phyloP scores from a whole-genome alignment of 2,888 invertebrate species.

The Cerceris ruficornis region DNA sequence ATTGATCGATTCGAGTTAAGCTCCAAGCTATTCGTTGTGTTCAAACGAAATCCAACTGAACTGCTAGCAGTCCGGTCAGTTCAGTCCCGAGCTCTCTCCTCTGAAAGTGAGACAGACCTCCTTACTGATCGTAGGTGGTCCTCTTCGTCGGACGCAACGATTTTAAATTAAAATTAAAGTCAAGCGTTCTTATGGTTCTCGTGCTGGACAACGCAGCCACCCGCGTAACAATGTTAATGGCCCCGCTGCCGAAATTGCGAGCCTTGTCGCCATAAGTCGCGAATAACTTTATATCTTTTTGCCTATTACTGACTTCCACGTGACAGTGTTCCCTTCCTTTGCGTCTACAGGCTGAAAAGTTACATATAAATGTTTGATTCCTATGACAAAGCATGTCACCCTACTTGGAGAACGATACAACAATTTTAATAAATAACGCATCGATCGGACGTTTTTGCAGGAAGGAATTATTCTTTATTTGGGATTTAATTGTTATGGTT shows the following conservation, averaged over 20 bases:
- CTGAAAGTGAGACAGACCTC: conserved; percentile 63
- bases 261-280: conserved; percentile 48
- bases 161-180: conserved; percentile 81
- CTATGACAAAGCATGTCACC: too few species aligned
- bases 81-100: conserved; percentile 57
- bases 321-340: neutral
- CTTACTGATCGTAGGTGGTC: conserved; percentile 79
- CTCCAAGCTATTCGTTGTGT: conserved; percentile 54
- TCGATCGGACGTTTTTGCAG: too few species aligned
- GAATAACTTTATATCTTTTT: conserved; percentile 16
- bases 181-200: conserved; percentile 75
- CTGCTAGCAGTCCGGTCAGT: conserved; percentile 51
- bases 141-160: conserved; percentile 73
- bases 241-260: conserved; percentile 72
- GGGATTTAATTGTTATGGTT: too few species aligned
- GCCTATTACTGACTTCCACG: neutral
- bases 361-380: too few species aligned
- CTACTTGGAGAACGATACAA: too few species aligned
- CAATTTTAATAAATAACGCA: too few species aligned
- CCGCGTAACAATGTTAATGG: conserved; percentile 78
- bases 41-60: conserved; percentile 63
- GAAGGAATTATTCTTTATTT: too few species aligned
- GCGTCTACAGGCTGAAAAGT: too few species aligned
- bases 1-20: conserved; percentile 55
- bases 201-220: conserved; percentile 73